Conservation (phyloP, 2,888 invertebrate species). For the Scrobipalpa costella region DNA sequence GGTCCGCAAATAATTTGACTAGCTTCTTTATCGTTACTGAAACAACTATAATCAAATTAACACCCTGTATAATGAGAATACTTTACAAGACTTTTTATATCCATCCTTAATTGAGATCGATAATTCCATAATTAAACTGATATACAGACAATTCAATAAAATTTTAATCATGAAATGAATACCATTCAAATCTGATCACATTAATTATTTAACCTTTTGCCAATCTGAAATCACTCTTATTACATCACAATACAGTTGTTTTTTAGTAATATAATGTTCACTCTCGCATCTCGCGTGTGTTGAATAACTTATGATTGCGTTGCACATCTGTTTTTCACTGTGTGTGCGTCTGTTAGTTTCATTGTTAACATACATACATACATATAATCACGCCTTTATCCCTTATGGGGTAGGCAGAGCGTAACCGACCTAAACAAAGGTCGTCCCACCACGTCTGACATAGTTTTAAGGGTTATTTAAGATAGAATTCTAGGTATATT, state of each 20-base stretch:
- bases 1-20: no score
- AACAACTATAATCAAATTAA: no score
- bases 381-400: no score
- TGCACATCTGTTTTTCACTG: conserved; percentile 12
- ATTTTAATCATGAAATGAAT: conserved; percentile 11
- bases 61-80: no score
- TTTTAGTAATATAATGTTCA: not conserved
- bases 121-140: not conserved
- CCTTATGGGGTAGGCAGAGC: no score
- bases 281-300: conserved; percentile 13
- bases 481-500: no score
- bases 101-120: no score
- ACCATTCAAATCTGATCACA: conserved; percentile 8
- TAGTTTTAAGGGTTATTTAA: no score
- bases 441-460: no score
- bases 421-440: no score
- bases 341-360: not conserved
- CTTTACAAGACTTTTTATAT: no score
- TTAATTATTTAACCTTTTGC: not conserved
- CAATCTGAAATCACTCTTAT: not conserved
- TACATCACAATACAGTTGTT: not conserved
- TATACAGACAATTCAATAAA: not conserved
- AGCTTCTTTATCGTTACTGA: no score
- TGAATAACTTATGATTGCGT: not conserved
- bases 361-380: not conserved